Evolutionary conservation across 2,797 vertebrate genomes (phyloP).

Genomic region (Lerista edwardsae): DNA sequence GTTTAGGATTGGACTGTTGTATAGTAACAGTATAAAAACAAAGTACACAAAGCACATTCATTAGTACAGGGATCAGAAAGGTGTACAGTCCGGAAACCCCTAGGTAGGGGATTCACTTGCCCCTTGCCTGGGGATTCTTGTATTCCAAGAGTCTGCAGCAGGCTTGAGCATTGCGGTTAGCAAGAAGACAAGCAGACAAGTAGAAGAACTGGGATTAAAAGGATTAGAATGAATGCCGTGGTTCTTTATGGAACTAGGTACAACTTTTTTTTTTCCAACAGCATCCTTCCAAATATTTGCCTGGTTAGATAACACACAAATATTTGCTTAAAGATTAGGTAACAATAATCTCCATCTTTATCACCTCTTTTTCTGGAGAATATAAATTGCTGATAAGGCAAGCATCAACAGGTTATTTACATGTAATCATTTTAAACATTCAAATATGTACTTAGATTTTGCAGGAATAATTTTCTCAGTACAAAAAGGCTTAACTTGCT

Average conservation of each 20-base stretch:
- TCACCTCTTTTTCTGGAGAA: not conserved
- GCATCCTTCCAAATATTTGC: conserved; percentile 15
- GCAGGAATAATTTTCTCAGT: not conserved
- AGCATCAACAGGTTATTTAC: not conserved
- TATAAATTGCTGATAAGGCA: not conserved
- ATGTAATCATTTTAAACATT: not conserved
- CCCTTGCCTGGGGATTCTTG: not conserved
- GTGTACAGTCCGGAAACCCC: not conserved
- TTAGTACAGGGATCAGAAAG: not conserved
- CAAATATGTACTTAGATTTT: not conserved
- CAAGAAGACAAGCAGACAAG: no score
- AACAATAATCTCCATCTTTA: not conserved
- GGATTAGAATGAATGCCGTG: no score
- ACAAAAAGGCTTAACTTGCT: not conserved
- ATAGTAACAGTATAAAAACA: not conserved
- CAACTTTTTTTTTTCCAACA: no score
- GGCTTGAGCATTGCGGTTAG: no score
- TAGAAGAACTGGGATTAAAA: no score
- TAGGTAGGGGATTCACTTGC: not conserved
- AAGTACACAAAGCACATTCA: not conserved
- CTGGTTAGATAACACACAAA: conserved; percentile 22
- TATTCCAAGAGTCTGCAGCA: not conserved
- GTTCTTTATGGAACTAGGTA: no score
- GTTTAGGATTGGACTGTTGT: no score
- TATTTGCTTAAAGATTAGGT: conserved; percentile 2